Evolutionary conservation across 2,888 invertebrate species (phyloP).

Genomic region (Anodontia alba): DNA sequence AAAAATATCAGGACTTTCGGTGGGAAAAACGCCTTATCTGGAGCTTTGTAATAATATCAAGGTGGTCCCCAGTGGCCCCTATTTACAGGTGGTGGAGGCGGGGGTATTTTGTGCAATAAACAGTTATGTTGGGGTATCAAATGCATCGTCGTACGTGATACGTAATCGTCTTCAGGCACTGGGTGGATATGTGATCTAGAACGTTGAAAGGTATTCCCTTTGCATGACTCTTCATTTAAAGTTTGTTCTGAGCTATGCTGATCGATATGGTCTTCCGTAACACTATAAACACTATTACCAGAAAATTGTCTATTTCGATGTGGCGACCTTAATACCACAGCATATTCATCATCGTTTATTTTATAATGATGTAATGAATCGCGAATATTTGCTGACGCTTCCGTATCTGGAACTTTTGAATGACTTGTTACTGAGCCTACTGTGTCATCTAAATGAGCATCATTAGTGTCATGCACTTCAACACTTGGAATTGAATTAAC

Average conservation of each 20-base stretch:
- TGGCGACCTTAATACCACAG: conserved; percentile 36
- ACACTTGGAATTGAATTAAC: neutral
- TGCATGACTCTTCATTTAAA: neutral
- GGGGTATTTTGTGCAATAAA: conserved; percentile 57
- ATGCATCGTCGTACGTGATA: conserved; percentile 51
- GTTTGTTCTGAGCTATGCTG: neutral
- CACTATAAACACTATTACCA: neutral
- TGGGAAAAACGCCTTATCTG: too few relatives aligned
- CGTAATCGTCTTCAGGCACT: conserved; percentile 44
- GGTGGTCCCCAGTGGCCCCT: conserved; percentile 11
- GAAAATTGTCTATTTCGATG: conserved; percentile 31
- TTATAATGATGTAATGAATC: conserved; percentile 41
- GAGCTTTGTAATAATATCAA: neutral
- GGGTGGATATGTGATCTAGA: conserved; percentile 50
- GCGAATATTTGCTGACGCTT: neutral
- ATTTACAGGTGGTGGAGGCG: conserved; percentile 52
- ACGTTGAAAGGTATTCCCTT: neutral
- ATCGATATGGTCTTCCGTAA: neutral
- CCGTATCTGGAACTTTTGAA: neutral
- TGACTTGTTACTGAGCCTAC: neutral
- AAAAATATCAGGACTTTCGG: too few relatives aligned
- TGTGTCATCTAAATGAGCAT: neutral
- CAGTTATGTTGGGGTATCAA: conserved; percentile 60
- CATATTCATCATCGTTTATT: conserved; percentile 45
- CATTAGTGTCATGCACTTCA: neutral